A percentile compares a stretch with the other conserved stretches of the same genome.
phyloP scores from a whole-genome alignment of 92 coral and sea anemone species.

The Siderastrea siderea region DNA sequence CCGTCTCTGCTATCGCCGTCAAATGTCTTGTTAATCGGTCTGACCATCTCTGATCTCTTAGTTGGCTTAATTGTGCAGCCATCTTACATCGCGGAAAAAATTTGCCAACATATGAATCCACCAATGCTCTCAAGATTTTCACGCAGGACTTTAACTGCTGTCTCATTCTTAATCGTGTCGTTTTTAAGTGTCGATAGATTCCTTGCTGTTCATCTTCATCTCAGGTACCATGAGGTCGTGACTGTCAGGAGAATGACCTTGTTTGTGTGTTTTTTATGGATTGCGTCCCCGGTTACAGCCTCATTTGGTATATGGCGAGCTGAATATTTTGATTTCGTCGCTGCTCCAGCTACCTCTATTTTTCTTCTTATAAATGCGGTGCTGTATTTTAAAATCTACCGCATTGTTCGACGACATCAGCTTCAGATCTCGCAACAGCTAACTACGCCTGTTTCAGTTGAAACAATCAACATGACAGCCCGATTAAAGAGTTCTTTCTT shows the following conservation, averaged over 20 bases:
- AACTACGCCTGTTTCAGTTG: background rate
- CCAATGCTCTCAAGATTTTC: background rate
- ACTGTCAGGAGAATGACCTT: background rate
- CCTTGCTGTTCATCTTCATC: background rate
- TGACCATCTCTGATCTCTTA: background rate
- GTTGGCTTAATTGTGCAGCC: background rate
- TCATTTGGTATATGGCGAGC: background rate
- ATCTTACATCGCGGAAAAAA: background rate
- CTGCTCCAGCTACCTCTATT: background rate
- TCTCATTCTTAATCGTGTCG: background rate
- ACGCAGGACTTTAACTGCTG: background rate
- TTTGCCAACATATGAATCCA: background rate
- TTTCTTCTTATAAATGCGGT: background rate
- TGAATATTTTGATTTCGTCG: background rate
- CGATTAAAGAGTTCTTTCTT: background rate
- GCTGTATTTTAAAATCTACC: slow-evolving; percentile 4
- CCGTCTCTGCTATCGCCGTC: background rate
- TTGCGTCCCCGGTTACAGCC: background rate
- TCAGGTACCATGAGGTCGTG: background rate
- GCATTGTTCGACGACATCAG: background rate
- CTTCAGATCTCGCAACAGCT: background rate
- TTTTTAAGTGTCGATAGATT: background rate
- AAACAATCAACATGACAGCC: background rate
- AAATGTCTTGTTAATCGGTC: background rate
- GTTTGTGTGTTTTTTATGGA: background rate